Conservation (phyloP, 2,113 vertebrate genomes). For the Pteronura brasiliensis region DNA sequence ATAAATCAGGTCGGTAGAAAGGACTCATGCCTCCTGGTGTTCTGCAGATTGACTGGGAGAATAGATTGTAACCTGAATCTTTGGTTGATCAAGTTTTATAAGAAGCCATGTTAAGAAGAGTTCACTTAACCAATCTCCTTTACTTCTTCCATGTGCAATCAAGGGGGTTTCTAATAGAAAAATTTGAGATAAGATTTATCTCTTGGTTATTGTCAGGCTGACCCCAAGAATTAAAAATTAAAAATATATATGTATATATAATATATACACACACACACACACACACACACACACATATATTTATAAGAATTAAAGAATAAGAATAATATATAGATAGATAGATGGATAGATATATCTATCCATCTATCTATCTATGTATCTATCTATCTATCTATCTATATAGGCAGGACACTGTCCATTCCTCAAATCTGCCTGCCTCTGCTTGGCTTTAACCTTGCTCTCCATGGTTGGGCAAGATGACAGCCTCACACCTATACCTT, state of each 20-base stretch:
- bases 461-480: not conserved
- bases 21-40: not conserved
- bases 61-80: not conserved
- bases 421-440: not conserved
- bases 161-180: not conserved
- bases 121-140: not conserved
- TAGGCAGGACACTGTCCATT: not conserved
- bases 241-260: not conserved
- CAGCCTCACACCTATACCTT: not conserved
- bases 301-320: no score
- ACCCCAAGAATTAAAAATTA: not conserved
- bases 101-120: not conserved
- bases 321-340: no score
- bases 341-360: no score
- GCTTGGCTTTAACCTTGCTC: not conserved
- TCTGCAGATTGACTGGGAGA: not conserved
- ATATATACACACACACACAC: no score
- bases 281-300: no score
- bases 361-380: no score
- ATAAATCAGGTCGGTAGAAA: not conserved
- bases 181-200: not conserved
- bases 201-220: not conserved
- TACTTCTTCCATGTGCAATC: not conserved
- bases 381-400: no score
- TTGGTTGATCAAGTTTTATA: not conserved